A percentile compares a stretch with the other conserved stretches of the same genome.
Conservation (phyloP, 2,888 invertebrate species). For the Dexiosoma caninum region DNA sequence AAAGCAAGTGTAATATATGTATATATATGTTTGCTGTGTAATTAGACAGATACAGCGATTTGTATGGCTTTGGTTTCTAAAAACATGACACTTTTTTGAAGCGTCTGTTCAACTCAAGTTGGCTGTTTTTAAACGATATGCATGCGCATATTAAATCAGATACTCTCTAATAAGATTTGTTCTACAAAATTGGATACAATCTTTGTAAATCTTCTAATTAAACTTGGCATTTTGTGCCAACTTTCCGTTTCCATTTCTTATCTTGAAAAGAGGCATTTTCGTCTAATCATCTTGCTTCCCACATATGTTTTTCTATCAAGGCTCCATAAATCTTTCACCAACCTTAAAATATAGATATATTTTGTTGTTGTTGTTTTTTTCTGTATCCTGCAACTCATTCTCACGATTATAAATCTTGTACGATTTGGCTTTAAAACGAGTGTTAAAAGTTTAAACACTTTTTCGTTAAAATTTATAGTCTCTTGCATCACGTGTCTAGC, state of each 20-base stretch:
- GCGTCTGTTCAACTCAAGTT: not conserved
- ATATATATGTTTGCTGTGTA: too few species aligned
- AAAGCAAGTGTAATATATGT: too few species aligned
- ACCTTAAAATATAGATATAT: too few species aligned
- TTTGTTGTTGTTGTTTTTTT: not conserved
- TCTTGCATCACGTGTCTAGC: constrained; percentile 78
- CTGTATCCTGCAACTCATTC: constrained; percentile 48
- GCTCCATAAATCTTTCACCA: constrained; percentile 30
- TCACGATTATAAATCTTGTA: constrained; percentile 38
- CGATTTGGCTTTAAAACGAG: constrained; percentile 26
- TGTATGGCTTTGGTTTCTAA: constrained; percentile 31
- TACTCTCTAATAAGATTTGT: not conserved
- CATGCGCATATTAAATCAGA: not conserved
- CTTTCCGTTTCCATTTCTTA: constrained; percentile 14
- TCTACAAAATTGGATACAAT: not conserved
- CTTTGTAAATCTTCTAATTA: constrained; percentile 42
- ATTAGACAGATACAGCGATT: too few species aligned
- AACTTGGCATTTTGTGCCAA: constrained; percentile 12
- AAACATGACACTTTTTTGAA: constrained; percentile 12
- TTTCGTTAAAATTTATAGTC: constrained; percentile 75
- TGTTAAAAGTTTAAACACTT: constrained; percentile 74
- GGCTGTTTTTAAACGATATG: too few species aligned
- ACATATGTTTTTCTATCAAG: constrained; percentile 36
- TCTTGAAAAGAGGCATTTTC: not conserved
- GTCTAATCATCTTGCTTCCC: not conserved